Percentiles rank a stretch among this genome's conserved stretches.
phyloP scores from a whole-genome alignment of 92 coral and sea anemone genomes.

The Palythoa grandiflora region DNA sequence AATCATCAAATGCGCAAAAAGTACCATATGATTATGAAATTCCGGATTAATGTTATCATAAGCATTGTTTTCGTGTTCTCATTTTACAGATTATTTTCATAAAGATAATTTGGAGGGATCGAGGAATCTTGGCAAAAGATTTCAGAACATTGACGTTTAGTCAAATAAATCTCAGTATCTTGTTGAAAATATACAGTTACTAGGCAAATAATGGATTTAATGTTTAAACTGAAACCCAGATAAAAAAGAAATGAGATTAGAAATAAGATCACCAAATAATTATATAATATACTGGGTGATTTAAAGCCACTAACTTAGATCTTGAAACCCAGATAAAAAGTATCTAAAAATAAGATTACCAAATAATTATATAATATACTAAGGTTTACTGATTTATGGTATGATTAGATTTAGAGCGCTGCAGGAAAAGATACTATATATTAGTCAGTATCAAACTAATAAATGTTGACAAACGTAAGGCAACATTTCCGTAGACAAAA shows the following conservation, averaged over 20 bases:
- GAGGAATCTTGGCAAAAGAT: too few species aligned
- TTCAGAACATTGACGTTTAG: too few species aligned
- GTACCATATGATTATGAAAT: too few species aligned
- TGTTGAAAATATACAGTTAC: too few species aligned
- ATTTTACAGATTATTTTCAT: too few species aligned
- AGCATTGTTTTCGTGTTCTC: too few species aligned
- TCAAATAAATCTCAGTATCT: too few species aligned
- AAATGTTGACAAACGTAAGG: not conserved
- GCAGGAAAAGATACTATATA: not conserved
- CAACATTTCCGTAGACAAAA: not conserved
- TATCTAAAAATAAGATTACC: not conserved
- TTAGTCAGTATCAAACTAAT: not conserved
- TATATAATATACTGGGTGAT: not conserved
- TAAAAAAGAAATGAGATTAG: not conserved
- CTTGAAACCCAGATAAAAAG: not conserved
- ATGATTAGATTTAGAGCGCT: not conserved
- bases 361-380: not conserved
- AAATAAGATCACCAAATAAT: not conserved
- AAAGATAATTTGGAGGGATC: too few species aligned
- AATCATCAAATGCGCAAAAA: too few species aligned
- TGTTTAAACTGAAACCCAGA: not conserved
- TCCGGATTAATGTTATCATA: too few species aligned
- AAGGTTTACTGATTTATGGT: not conserved
- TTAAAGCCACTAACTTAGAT: not conserved
- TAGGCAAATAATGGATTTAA: too few species aligned